phyloP scores from a whole-genome alignment of 2,888 invertebrate species.

The Crepidodera aurea region DNA sequence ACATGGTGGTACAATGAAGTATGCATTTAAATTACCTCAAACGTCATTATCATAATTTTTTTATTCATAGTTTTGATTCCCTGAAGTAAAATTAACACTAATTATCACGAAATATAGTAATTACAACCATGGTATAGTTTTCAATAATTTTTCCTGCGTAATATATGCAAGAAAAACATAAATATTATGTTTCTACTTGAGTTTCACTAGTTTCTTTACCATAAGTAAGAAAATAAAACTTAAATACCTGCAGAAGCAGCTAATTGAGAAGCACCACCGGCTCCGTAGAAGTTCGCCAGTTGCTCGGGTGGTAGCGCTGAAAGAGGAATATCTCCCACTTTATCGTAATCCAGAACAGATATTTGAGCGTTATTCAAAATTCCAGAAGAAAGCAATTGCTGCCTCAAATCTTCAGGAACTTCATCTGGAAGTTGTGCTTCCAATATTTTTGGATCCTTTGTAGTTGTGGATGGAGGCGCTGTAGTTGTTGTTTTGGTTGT shows the following conservation, averaged over 20 bases:
- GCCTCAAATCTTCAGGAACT: slow-evolving; percentile 85
- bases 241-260: slow-evolving; percentile 41
- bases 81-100: no score
- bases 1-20: no score
- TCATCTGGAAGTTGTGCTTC: slow-evolving; percentile 79
- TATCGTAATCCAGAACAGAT: slow-evolving; percentile 86
- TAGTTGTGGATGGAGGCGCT: slow-evolving; percentile 60
- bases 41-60: no score
- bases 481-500: slow-evolving; percentile 62
- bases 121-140: no score
- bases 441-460: slow-evolving; percentile 65
- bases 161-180: no score
- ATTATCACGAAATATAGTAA: no score
- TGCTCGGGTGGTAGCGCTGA: slow-evolving; percentile 87
- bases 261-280: slow-evolving; percentile 70
- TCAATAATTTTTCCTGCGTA: no score
- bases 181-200: no score
- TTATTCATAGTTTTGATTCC: no score
- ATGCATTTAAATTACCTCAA: no score
- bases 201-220: no score
- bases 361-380: slow-evolving; percentile 89
- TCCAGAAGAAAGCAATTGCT: slow-evolving; percentile 84
- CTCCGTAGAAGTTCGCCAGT: slow-evolving; percentile 84
- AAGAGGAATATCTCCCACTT: slow-evolving; percentile 84
- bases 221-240: no score